Percentiles rank a stretch among this genome's conserved stretches.
Evolutionary conservation across 2,888 invertebrate species (phyloP).

Genomic region (Prenolepis imparis): DNA sequence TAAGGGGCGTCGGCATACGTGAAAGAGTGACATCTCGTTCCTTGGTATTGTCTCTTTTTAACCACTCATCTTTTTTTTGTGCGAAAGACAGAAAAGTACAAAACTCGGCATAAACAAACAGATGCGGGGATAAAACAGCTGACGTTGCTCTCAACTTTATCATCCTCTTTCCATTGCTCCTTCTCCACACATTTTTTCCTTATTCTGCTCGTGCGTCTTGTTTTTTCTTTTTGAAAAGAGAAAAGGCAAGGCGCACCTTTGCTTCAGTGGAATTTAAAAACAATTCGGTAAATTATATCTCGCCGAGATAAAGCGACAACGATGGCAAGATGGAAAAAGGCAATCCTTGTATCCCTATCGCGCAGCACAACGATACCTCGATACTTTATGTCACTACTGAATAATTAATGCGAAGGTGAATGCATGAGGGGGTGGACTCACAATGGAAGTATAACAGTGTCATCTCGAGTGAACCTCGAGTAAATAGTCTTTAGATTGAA

Average conservation of each 20-base stretch:
- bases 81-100: conserved; percentile 47
- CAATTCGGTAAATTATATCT: conserved; percentile 84
- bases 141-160: conserved; percentile 80
- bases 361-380: conserved; percentile 58
- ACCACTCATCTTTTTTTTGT: not conserved
- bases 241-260: not conserved
- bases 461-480: conserved; percentile 62
- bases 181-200: conserved; percentile 64
- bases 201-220: conserved; percentile 61
- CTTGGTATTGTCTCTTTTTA: not conserved
- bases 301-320: conserved; percentile 67
- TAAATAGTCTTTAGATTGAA: conserved; percentile 60
- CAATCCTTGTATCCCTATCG: conserved; percentile 57
- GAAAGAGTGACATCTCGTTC: not conserved
- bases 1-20: not conserved
- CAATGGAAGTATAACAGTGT: conserved; percentile 48
- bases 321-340: not conserved
- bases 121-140: conserved; percentile 83
- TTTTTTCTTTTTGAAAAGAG: conserved; percentile 50
- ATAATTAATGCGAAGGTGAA: conserved; percentile 70
- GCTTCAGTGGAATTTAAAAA: conserved; percentile 83
- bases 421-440: conserved; percentile 55
- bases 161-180: conserved; percentile 62
- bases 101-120: conserved; percentile 81
- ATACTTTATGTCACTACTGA: conserved; percentile 64